Conservation (phyloP, 2,888 invertebrate genomes). For the Macrophya annulata region DNA sequence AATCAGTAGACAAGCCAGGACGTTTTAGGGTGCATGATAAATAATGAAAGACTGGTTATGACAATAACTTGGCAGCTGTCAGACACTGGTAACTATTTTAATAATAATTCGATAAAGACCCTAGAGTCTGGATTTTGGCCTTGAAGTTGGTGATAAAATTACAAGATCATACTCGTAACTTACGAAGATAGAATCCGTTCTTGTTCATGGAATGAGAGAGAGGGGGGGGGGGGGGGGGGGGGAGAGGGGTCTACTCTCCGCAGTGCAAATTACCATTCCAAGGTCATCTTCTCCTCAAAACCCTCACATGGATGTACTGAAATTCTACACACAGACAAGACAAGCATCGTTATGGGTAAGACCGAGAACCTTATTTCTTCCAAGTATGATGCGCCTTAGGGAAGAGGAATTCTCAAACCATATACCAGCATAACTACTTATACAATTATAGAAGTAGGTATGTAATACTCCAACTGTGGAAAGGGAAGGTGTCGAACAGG, state of each 20-base stretch:
- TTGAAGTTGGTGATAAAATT: constrained; percentile 31
- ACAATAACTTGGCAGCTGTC: neutral
- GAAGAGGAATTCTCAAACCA: neutral
- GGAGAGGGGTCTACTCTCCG: neutral
- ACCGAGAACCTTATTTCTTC: neutral
- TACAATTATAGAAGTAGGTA: constrained; percentile 1
- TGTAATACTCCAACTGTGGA: neutral
- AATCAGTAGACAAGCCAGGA: neutral
- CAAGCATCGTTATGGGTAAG: neutral
- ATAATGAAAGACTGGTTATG: neutral
- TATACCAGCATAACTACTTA: neutral
- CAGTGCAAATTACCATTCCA: constrained; percentile 15
- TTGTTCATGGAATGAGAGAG: neutral
- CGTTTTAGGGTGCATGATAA: neutral
- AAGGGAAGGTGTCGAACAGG: constrained; percentile 33
- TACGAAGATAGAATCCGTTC: neutral
- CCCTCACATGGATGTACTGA: neutral
- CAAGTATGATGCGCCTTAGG: neutral
- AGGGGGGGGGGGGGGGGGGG: neutral
- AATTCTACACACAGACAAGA: neutral
- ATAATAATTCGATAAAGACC: neutral
- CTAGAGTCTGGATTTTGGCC: neutral
- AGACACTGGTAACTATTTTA: neutral
- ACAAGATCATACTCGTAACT: constrained; percentile 11
- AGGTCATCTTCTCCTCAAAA: neutral